phyloP scores from a whole-genome alignment of 2,888 invertebrate species.

The Cryptus viduatorius region DNA sequence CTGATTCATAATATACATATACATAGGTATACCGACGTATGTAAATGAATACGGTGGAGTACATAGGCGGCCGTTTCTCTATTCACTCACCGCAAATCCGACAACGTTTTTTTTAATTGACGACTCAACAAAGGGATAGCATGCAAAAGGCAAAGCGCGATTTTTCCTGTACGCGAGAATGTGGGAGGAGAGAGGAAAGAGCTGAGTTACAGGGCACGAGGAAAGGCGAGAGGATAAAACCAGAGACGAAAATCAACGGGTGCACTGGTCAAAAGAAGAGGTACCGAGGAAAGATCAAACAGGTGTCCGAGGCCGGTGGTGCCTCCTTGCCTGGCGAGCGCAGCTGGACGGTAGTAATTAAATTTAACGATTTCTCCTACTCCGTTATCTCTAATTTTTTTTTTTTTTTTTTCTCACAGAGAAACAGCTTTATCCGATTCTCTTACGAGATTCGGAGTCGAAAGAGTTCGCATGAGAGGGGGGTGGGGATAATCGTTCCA shows the following conservation, averaged over 20 bases:
- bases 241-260: slow-evolving; percentile 28
- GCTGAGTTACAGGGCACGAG: background rate
- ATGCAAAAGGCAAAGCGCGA: background rate
- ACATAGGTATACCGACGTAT: background rate
- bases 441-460: slow-evolving; percentile 37
- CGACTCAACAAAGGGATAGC: background rate
- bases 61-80: background rate
- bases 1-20: background rate
- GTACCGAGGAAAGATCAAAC: slow-evolving; percentile 76
- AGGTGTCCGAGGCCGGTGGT: slow-evolving; percentile 74
- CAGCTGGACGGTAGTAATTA: slow-evolving; percentile 74
- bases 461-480: slow-evolving; percentile 4
- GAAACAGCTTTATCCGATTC: slow-evolving; percentile 42
- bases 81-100: background rate
- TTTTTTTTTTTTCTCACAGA: slow-evolving; percentile 24
- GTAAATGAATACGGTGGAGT: background rate
- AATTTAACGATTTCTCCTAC: slow-evolving; percentile 77
- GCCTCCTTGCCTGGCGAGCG: background rate
- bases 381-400: slow-evolving; percentile 71
- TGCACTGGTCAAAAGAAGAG: slow-evolving; percentile 32
- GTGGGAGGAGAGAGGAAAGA: background rate
- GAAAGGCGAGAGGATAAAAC: background rate
- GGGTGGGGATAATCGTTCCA: background rate
- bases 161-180: background rate
- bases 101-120: background rate